Base-by-base conservation (phyloP, 2,113 vertebrate species). In the Anarhynchus alexandrinus region DNA sequence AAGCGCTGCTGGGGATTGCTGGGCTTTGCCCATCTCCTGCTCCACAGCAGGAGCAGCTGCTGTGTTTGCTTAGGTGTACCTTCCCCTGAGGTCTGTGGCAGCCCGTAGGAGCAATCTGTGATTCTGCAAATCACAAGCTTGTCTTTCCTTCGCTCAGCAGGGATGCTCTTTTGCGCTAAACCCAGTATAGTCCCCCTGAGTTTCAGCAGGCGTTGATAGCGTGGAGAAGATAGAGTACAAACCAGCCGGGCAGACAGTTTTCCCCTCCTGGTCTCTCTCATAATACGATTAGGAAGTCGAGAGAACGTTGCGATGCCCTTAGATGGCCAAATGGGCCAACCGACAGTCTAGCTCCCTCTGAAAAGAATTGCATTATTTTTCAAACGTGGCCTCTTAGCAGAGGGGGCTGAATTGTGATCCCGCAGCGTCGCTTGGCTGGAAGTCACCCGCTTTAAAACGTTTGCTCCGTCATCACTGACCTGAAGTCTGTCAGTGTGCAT, bases 131-230 rank as follows among this genome's bases (percentile, higher is more conserved):
- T 61, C 90, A 29, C 25, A 18, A 15, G 51, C 76, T 88, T 38
- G 58, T 54, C 77, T 94, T 93, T 76, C 51, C 61, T 88, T 61
- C 40, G n/a, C 96, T 94, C 82, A 51, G 77, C 88, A 64, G 77
- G 86, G 93, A 91, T 91, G 83, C 88, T 89, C 49, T 93, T 80
- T 71, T 61, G n/a, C 88, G 36, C 65, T 84, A 82, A 82, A 78
- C 30, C 76, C 15, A 4, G 32, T 69, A 38, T 27, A 80, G 70
- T 47, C 40, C 29, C 77, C 19, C 47, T 76, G 89, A 89, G 69
- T 55, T 89, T 52, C 85, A 79, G 70, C 71, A 90, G 59, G 62
- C 18, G 0, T 47, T 85, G 89, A 47, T 17, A 40, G 69, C 40
- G 16, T 9, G 61, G 84, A 64, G 80, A 76, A 89, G 52, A 58